Evolutionary conservation across 2,113 vertebrate genomes (phyloP).

Genomic region (Sminthopsis crassicaudata): DNA sequence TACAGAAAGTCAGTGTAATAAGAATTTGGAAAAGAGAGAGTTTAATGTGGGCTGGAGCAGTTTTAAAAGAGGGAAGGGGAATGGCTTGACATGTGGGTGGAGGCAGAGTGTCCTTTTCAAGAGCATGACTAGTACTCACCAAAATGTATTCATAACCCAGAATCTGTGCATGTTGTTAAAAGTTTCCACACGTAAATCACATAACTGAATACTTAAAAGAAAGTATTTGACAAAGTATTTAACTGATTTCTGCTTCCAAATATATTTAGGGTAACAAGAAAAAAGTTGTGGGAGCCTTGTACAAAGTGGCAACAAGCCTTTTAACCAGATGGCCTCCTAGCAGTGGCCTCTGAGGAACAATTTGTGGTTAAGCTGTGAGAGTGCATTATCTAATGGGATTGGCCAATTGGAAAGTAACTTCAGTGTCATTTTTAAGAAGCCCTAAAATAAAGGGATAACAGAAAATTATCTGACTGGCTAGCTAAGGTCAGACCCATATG

Average conservation of each 20-base stretch:
- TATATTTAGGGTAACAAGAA: neutral
- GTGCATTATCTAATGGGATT: fast-evolving
- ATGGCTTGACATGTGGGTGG: neutral
- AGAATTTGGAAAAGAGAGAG: neutral
- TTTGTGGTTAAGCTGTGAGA: neutral
- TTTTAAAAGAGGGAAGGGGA: neutral
- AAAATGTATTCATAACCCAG: neutral
- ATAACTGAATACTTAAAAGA: neutral
- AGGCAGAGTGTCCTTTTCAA: neutral
- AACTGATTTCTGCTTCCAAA: neutral
- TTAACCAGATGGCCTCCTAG: fast-evolving
- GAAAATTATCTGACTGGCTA: neutral
- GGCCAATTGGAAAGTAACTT: neutral
- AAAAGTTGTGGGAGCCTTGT: neutral
- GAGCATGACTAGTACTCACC: fast-evolving
- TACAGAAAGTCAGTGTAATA: neutral
- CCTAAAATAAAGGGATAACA: neutral
- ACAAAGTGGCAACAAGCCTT: neutral
- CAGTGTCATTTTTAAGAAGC: neutral
- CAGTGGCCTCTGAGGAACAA: neutral
- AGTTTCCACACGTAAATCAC: neutral
- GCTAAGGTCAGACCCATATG: fast-evolving
- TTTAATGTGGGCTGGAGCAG: fast-evolving
- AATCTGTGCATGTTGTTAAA: neutral
- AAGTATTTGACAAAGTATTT: neutral